Percentiles rank a stretch among this genome's conserved stretches.
phyloP scores from a whole-genome alignment of 1,140 invertebrate species.

The Ceratosolen fusciceps region DNA sequence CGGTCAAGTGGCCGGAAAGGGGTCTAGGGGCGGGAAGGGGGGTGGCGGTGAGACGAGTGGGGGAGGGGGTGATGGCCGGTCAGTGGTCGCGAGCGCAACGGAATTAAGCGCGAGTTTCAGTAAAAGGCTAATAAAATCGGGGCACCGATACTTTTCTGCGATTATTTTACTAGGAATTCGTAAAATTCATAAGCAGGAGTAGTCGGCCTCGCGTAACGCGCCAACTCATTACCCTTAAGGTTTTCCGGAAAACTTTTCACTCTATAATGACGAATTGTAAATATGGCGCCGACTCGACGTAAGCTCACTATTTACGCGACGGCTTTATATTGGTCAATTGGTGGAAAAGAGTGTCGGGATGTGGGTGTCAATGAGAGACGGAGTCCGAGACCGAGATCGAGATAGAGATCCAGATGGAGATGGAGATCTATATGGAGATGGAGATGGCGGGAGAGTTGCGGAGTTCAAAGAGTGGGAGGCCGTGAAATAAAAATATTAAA shows the following conservation, averaged over 20 bases:
- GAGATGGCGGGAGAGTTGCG: no score
- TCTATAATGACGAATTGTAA: no score
- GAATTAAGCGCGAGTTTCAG: background rate
- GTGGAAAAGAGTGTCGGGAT: no score
- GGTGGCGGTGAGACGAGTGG: background rate
- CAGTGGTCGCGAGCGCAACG: background rate
- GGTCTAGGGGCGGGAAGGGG: background rate
- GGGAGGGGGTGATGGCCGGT: background rate
- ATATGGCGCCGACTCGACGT: no score
- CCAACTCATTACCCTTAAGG: background rate
- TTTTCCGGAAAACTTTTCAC: background rate
- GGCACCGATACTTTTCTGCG: conserved; percentile 1
- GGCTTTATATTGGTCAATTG: no score
- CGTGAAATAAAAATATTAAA: background rate
- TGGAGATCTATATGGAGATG: no score
- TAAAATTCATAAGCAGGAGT: conserved; percentile 3
- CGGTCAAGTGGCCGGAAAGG: no score
- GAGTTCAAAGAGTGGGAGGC: no score
- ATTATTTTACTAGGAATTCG: conserved; percentile 9
- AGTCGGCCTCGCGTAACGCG: conserved; percentile 1
- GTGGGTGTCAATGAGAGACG: no score
- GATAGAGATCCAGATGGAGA: no score
- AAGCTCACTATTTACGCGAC: no score
- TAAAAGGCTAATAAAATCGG: conserved; percentile 12
- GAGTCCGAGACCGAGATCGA: no score